Evolutionary conservation across 2,888 invertebrate species (phyloP).

Genomic region (Rhopalosiphum nymphaeae): DNA sequence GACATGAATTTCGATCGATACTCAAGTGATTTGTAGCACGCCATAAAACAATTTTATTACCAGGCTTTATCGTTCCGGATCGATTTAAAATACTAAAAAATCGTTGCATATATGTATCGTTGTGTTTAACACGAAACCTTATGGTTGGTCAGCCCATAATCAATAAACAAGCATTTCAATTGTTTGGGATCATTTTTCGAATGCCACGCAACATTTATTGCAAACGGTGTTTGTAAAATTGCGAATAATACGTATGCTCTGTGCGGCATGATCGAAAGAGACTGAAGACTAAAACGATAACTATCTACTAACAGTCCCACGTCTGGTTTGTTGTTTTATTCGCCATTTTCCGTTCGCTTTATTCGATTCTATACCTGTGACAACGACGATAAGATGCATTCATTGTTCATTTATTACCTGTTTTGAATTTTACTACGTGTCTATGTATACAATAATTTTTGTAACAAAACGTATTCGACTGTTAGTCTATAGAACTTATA

Average conservation of each 20-base stretch:
- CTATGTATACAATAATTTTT: not conserved
- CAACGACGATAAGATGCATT: not conserved
- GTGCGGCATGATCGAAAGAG: not conserved
- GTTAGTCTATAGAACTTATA: too few relatives aligned
- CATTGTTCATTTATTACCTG: not conserved
- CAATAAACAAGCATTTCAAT: not conserved
- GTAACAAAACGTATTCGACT: not conserved
- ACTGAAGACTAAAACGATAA: not conserved
- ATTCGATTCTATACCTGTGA: not conserved
- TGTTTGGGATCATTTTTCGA: not conserved
- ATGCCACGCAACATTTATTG: not conserved
- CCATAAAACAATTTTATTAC: not conserved
- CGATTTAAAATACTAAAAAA: not conserved
- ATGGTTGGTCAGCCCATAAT: not conserved
- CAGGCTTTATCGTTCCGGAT: not conserved
- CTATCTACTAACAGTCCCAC: not conserved
- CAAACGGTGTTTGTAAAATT: not conserved
- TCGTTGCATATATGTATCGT: not conserved
- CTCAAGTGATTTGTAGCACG: not conserved
- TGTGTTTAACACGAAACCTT: not conserved
- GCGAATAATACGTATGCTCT: not conserved
- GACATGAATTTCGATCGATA: not conserved
- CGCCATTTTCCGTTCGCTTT: not conserved
- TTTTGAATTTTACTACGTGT: not conserved
- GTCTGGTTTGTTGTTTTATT: not conserved